A percentile compares a stretch with the other conserved stretches of the same genome.
phyloP scores from a whole-genome alignment of 1,140 invertebrate species.

The Papilio helenus region DNA sequence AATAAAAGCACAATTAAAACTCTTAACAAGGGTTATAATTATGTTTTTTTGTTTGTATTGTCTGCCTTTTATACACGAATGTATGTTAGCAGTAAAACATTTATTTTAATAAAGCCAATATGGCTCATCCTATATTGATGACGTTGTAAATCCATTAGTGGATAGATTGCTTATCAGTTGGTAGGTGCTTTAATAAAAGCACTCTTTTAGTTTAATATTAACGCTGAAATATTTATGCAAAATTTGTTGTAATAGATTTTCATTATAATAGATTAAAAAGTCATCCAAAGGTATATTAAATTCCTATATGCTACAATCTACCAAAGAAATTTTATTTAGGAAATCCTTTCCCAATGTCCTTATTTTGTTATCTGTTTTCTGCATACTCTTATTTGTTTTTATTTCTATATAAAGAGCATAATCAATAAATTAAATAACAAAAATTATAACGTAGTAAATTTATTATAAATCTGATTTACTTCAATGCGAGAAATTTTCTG shows the following conservation, averaged over 20 bases:
- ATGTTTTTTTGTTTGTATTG: too few species aligned
- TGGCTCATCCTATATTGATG: constrained; percentile 14
- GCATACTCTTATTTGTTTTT: too few species aligned
- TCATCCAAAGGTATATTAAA: background rate
- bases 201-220: constrained; percentile 8
- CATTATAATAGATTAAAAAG: background rate
- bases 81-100: background rate
- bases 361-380: too few species aligned
- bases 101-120: constrained; percentile 16
- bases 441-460: too few species aligned
- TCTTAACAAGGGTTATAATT: too few species aligned
- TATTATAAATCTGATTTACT: too few species aligned
- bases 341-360: too few species aligned
- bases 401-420: too few species aligned
- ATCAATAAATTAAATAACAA: too few species aligned
- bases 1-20: background rate
- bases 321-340: too few species aligned
- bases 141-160: constrained; percentile 21
- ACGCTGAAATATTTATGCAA: constrained; percentile 4
- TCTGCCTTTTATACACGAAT: background rate
- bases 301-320: too few species aligned
- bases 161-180: constrained; percentile 12
- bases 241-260: background rate
- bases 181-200: constrained; percentile 7
- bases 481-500: too few species aligned